Evolutionary conservation across 2,797 vertebrate genomes (phyloP), one percentile per base, ranked within the genome.

Genomic region (Cyclura pinguis): DNA sequence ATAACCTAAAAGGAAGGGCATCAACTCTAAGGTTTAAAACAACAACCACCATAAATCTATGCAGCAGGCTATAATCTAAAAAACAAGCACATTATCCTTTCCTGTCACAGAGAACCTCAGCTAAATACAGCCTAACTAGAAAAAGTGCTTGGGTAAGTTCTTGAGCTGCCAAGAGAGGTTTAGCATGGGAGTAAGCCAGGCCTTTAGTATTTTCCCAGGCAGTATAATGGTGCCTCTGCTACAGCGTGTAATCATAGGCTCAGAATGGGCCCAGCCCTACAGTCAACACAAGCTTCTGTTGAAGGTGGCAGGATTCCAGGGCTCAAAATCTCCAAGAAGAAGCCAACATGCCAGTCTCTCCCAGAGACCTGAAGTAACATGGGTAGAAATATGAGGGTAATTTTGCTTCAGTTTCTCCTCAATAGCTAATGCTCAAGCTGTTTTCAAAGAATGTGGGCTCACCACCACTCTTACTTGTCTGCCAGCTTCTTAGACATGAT

Each of bases 61-160:
- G 62, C 72, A 59, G 50, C 35, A 89, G 57, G 69, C 72, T 82
- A 87, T 83, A 83, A 90, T 87, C 85, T 90, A 59, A 90, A 42
- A 90, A 73, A 59, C 52, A 42, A 90, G 77, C 16, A n/a, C 18
- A 64, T 24, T 42, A 38, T 76, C 57, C 83, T 87, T 90, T 90
- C 85, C 80, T 82, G 57, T 82, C 84, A 67, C 4, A 55, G n/a
- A 83, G 57, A 76, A 83, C 80, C 55, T 90, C 85, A 87, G 80
- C 47, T 90, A 90, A 90, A 90, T 87, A 29, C 69, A 90, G 85
- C 38, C 55, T 76, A 38, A 74, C 67, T 42, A 86, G 72, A 57
- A 76, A 87, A 90, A 83, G 80, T 18, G 1, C 32, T 87, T 76
- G 69, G 72, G 47, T 87, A 82, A 77, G n/a, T 76, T 55, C 52